A percentile compares a stretch with the other conserved stretches of the same genome.
Evolutionary conservation across 1,140 invertebrate species (phyloP).

Genomic region (Drosophila yakuba): DNA sequence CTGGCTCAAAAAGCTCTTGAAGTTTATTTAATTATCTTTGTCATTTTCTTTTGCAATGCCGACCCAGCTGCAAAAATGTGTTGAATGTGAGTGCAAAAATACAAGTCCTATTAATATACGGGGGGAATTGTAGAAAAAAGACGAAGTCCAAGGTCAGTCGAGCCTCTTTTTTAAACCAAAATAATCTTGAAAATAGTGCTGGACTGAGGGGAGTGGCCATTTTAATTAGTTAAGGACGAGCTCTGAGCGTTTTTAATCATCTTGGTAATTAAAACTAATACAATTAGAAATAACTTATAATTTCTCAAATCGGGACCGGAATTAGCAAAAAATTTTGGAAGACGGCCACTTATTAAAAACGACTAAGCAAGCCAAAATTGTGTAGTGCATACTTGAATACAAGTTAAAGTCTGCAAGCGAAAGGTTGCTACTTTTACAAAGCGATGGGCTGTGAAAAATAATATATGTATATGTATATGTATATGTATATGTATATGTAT

Average conservation of each 20-base stretch:
- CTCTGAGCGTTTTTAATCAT: constrained; percentile 44
- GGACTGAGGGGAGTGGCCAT: constrained; percentile 3
- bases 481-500: too few species aligned
- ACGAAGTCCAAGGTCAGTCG: not conserved
- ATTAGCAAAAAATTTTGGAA: not conserved
- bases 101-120: not conserved
- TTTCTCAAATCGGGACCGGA: constrained; percentile 1
- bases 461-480: too few species aligned
- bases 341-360: not conserved
- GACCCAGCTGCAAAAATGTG: constrained; percentile 20
- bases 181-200: not conserved
- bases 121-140: not conserved
- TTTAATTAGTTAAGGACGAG: constrained; percentile 50
- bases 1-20: constrained; percentile 66
- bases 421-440: too few species aligned
- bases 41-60: constrained; percentile 59
- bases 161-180: not conserved
- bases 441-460: too few species aligned
- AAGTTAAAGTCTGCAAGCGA: not conserved
- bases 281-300: constrained; percentile 29
- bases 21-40: constrained; percentile 75
- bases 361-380: not conserved
- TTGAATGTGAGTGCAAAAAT: constrained; percentile 7
- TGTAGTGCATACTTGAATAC: not conserved
- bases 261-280: constrained; percentile 41